Percentiles rank a stretch among this genome's conserved stretches.
These are phyloP conservation scores for Hyposoter didymator DNA, from an alignment of 2,888 invertebrate genomes.

Conservation along the genomic window DNA sequence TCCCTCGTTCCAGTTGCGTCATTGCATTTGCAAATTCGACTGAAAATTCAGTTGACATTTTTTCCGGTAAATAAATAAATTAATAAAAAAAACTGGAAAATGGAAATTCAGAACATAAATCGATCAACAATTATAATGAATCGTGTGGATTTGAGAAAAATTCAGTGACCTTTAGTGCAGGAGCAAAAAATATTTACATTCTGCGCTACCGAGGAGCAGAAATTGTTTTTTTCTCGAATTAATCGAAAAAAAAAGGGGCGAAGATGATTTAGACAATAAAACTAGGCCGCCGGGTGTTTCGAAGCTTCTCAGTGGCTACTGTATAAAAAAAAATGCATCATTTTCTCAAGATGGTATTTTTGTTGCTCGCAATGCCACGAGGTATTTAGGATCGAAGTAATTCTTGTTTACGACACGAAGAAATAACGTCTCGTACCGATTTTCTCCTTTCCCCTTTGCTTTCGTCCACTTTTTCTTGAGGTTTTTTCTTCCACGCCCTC, in stretches of 20 bases:
- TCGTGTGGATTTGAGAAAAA: too few relatives aligned
- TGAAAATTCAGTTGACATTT: too few relatives aligned
- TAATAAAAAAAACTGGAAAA: background rate
- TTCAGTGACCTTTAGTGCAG: background rate
- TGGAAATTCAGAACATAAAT: background rate
- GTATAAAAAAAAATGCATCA: conserved; percentile 2
- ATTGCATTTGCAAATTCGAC: too few relatives aligned
- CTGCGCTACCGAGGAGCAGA: background rate
- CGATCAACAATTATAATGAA: background rate
- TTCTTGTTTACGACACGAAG: conserved; percentile 40
- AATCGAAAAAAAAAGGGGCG: background rate
- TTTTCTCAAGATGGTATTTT: conserved; percentile 7
- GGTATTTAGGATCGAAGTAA: conserved; percentile 22
- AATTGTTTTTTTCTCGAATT: background rate
- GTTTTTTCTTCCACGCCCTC: conserved; percentile 42
- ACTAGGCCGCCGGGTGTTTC: background rate
- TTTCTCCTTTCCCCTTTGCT: background rate
- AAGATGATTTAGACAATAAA: background rate
- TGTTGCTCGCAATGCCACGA: conserved; percentile 9
- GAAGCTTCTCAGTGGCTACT: background rate
- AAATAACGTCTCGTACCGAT: conserved; percentile 12
- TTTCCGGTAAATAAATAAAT: background rate
- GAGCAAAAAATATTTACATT: background rate
- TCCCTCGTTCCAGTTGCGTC: background rate
- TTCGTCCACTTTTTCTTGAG: conserved; percentile 1